phyloP scores from a whole-genome alignment of 2,888 invertebrate species.

The Selenia dentaria region DNA sequence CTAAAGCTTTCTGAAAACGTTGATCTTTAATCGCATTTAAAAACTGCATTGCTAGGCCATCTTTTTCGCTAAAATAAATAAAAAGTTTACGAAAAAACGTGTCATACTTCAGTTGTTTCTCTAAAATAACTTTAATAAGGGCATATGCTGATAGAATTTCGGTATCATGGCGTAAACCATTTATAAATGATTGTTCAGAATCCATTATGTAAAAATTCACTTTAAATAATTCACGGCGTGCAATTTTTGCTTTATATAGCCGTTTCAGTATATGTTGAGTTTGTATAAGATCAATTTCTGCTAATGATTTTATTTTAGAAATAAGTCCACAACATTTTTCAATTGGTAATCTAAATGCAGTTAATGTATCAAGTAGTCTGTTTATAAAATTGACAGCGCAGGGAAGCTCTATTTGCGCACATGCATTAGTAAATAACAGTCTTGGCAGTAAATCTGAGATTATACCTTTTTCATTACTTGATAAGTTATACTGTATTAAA shows the following conservation, averaged over 20 bases:
- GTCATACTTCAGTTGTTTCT: background rate
- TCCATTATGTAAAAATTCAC: constrained; percentile 47
- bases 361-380: constrained; percentile 44
- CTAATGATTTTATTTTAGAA: constrained; percentile 37
- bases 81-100: constrained; percentile 47
- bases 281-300: constrained; percentile 31
- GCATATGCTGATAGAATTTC: constrained; percentile 32
- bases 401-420: constrained; percentile 22
- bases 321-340: constrained; percentile 37
- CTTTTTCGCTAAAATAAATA: constrained; percentile 56
- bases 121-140: background rate
- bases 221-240: constrained; percentile 48
- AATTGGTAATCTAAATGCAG: constrained; percentile 39
- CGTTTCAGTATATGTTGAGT: constrained; percentile 40
- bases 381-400: constrained; percentile 25
- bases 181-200: constrained; percentile 52
- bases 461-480: constrained; percentile 38
- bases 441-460: constrained; percentile 37
- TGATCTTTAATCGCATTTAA: constrained; percentile 10
- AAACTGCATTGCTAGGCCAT: constrained; percentile 43
- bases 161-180: constrained; percentile 56
- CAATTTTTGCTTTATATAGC: constrained; percentile 45
- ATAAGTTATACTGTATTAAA: constrained; percentile 51
- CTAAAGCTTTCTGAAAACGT: constrained; percentile 26
- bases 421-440: constrained; percentile 39